phyloP scores from a whole-genome alignment of 2,113 vertebrate species.

The Ptyas mucosa region DNA sequence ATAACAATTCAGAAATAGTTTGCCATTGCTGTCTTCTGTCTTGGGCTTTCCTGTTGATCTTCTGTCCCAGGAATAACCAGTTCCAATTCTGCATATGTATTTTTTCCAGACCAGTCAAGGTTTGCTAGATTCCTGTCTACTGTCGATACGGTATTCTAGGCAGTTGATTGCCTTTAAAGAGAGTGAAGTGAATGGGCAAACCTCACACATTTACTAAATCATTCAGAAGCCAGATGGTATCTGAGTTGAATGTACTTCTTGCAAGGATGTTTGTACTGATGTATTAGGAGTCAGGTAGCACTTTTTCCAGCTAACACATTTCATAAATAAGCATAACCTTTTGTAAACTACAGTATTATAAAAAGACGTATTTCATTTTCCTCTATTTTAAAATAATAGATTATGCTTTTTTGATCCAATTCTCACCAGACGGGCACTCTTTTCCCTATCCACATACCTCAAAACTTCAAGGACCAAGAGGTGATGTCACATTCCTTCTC shows the following conservation, averaged over 20 bases:
- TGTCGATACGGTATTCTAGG: not conserved
- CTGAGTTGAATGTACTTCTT: not conserved
- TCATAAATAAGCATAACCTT: not conserved
- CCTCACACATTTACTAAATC: not conserved
- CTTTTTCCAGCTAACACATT: not conserved
- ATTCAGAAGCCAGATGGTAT: not conserved
- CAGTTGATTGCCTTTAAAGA: not conserved
- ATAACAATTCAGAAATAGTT: not conserved
- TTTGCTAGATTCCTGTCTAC: not conserved
- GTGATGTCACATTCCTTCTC: not conserved
- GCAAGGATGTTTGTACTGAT: not conserved
- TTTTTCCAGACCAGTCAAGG: not conserved
- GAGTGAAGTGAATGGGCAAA: not conserved
- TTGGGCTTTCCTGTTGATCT: not conserved
- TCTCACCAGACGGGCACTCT: not conserved
- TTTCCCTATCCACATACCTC: not conserved
- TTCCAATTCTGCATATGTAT: not conserved
- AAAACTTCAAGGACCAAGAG: not conserved
- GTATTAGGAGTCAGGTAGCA: not conserved
- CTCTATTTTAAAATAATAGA: not conserved
- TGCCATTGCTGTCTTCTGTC: not conserved
- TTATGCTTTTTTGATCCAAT: not conserved
- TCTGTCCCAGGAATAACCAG: not conserved
- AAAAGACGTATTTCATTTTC: not conserved
- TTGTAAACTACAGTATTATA: not conserved